These are phyloP conservation scores for Drosophila robusta DNA, from an alignment of 2,888 invertebrate genomes.

Conservation along the genomic window DNA sequence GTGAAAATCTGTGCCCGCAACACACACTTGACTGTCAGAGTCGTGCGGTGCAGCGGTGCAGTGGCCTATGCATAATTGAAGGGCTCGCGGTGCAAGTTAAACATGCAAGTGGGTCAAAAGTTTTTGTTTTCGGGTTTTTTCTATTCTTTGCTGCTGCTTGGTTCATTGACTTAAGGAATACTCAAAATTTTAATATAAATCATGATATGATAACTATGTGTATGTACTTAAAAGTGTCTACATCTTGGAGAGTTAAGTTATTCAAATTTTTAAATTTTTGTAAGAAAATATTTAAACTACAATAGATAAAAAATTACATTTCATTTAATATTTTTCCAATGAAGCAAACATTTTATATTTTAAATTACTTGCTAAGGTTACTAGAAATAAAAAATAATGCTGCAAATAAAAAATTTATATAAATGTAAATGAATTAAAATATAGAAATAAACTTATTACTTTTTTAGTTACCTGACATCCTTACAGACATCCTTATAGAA, in stretches of 20 bases:
- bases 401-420: too few species aligned
- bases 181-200: not conserved
- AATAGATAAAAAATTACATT: too few species aligned
- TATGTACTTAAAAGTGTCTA: not conserved
- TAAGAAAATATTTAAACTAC: too few species aligned
- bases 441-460: too few species aligned
- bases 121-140: constrained; percentile 10
- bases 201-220: not conserved
- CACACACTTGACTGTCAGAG: constrained; percentile 45
- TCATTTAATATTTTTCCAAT: too few species aligned
- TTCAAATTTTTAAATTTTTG: too few species aligned
- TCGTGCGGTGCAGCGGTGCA: constrained; percentile 36
- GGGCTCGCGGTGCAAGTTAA: constrained; percentile 28
- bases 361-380: too few species aligned
- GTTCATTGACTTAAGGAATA: constrained; percentile 1
- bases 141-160: not conserved
- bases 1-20: constrained; percentile 25
- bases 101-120: constrained; percentile 59
- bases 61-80: constrained; percentile 54
- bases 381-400: too few species aligned
- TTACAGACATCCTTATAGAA: too few species aligned
- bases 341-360: too few species aligned
- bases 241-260: not conserved
- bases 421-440: too few species aligned
- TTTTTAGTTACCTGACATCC: too few species aligned